Base-by-base conservation (phyloP, 1,140 invertebrate genomes). In the Vanessa atalanta region DNA sequence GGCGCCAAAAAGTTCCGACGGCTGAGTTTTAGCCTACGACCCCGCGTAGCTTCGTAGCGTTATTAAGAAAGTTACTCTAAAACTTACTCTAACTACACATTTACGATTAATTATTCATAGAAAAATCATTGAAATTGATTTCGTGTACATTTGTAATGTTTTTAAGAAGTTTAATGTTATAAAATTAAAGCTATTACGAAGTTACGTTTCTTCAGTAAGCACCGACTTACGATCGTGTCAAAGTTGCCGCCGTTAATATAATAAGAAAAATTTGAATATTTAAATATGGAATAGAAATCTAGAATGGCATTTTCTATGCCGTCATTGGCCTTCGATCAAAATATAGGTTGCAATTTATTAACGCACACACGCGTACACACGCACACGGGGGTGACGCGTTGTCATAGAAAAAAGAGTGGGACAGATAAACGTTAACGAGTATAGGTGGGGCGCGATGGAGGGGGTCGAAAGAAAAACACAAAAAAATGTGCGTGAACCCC, bases 281-380 rank as follows among this genome's bases (percentile, higher is more conserved):
- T 68, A 57, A 76, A 67, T 57, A 31, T 70, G 55, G 37, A 72
- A 65, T 78, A 75, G 70, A 72, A 72, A 70, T 72, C 74, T 72
- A 72, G 74, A 68, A 72, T 75, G 57, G 68, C 55, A 71, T 75
- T 75, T 76, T 76, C 70, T 76, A 72, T 71, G 37, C 72, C 83
- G 80, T 86, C 87, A 88, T 91, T 89, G 86, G 85, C 85, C 87
- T 90, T 89, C 88, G 84, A 88, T 90, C 85, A 87, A 90, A 91
- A 91, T 91, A 91, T 93, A 88, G 88, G 86, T 92, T 91, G 87
- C 88, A 88, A 89, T 92, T 92, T 88, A 88, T 89, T 90, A 90
- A 90, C 88, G 69, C 88, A 90, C 85, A 89, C 88, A 87, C 75
- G 81, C 66, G 57, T 47, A 13, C 7, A 26, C 74, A 90, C 83